Percentiles rank a stretch among this genome's conserved stretches.
Conservation (phyloP, 2,888 invertebrate genomes). For the Hyppa rectilinea region DNA sequence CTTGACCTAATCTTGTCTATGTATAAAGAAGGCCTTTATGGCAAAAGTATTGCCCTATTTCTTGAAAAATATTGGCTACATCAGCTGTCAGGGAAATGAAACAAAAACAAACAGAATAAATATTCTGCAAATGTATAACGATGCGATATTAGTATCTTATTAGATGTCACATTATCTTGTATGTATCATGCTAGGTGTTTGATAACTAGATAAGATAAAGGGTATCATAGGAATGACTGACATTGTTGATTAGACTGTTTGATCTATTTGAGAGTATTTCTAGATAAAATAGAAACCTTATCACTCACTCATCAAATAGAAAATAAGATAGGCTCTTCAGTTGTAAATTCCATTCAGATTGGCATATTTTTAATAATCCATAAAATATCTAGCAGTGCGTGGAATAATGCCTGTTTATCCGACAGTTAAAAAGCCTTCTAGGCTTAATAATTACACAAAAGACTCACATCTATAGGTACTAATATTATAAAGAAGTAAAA, state of each 20-base stretch:
- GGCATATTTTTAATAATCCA: background rate
- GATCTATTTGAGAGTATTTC: constrained; percentile 22
- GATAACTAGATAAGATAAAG: constrained; percentile 34
- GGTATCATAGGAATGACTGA: constrained; percentile 15
- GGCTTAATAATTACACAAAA: too few relatives aligned
- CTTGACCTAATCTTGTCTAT: too few relatives aligned
- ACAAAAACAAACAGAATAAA: too few relatives aligned
- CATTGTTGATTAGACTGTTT: constrained; percentile 18
- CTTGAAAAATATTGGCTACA: too few relatives aligned
- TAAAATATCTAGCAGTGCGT: background rate
- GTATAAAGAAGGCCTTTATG: too few relatives aligned
- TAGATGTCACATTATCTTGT: constrained; percentile 4
- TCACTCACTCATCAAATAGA: constrained; percentile 5
- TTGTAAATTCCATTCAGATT: background rate
- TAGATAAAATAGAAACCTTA: constrained; percentile 35
- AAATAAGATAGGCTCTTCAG: background rate
- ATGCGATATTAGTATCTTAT: background rate
- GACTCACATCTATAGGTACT: too few relatives aligned
- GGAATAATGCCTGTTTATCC: too few relatives aligned
- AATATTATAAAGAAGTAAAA: too few relatives aligned
- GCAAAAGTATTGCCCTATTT: too few relatives aligned
- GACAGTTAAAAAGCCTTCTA: too few relatives aligned
- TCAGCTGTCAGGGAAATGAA: too few relatives aligned
- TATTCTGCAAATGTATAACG: constrained; percentile 3
- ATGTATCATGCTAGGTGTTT: constrained; percentile 1